Evolutionary conservation across 2,888 invertebrate genomes (phyloP).

Genomic region (Dasysyrphus tricinctus): DNA sequence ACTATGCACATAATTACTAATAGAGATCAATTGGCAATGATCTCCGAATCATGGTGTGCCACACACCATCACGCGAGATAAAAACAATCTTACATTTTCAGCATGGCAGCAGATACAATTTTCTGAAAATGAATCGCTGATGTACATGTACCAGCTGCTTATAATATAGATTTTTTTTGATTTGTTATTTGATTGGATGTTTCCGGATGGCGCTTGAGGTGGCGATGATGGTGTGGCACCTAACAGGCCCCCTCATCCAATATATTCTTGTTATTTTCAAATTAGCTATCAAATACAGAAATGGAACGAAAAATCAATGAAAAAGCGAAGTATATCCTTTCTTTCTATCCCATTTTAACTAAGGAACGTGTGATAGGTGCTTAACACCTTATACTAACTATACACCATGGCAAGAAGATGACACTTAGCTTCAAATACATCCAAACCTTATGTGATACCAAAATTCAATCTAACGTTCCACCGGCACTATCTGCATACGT

Average conservation of each 20-base stretch:
- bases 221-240: background rate
- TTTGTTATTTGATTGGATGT: conserved; percentile 13
- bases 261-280: conserved; percentile 5
- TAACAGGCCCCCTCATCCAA: background rate
- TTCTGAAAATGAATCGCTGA: background rate
- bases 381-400: conserved; percentile 11
- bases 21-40: conserved; percentile 42
- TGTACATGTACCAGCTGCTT: background rate
- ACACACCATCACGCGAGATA: conserved; percentile 11
- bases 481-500: background rate
- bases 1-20: conserved; percentile 35
- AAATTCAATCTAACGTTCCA: background rate
- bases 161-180: conserved; percentile 1
- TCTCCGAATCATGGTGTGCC: conserved; percentile 16
- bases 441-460: background rate
- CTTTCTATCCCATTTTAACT: background rate
- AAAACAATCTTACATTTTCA: background rate
- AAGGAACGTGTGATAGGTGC: conserved; percentile 6
- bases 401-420: conserved; percentile 1
- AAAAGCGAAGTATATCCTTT: background rate
- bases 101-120: conserved; percentile 2
- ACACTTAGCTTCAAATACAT: background rate
- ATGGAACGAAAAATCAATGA: conserved; percentile 8
- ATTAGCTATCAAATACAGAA: conserved; percentile 11
- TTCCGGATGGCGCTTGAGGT: conserved; percentile 1